Evolutionary conservation across 2,888 invertebrate genomes (phyloP).

Genomic region (Oscheius sp.): DNA sequence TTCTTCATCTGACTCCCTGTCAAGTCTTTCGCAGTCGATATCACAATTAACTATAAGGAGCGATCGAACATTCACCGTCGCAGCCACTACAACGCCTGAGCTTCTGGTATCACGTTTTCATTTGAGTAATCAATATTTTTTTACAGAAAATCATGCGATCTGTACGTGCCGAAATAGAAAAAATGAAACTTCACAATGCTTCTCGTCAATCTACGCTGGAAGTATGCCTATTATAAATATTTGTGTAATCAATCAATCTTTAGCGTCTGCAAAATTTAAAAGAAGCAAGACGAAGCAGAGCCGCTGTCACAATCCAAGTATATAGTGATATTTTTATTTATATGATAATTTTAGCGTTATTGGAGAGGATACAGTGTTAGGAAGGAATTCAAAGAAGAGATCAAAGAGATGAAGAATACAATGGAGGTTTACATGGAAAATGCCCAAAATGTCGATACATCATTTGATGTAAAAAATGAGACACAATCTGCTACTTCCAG

Average conservation of each 20-base stretch:
- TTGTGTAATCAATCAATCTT: too few relatives aligned
- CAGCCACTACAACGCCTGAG: too few relatives aligned
- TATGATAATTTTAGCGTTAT: not conserved
- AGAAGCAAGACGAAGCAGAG: not conserved
- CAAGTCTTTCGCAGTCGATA: too few relatives aligned
- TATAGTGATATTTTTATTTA: not conserved
- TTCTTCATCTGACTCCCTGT: too few relatives aligned
- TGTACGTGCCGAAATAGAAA: not conserved
- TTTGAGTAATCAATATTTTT: too few relatives aligned
- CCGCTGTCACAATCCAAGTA: slow-evolving; percentile 3
- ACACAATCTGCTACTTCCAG: not conserved
- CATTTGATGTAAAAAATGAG: not conserved
- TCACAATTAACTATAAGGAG: too few relatives aligned
- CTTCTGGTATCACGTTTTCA: too few relatives aligned
- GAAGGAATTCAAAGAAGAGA: not conserved
- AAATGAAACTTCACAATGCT: too few relatives aligned
- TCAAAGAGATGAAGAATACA: not conserved
- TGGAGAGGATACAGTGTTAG: slow-evolving; percentile 18
- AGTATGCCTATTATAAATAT: not conserved
- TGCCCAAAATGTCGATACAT: not conserved
- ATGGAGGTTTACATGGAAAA: not conserved
- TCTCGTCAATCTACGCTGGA: not conserved
- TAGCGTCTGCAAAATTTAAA: not conserved
- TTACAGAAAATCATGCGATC: not conserved
- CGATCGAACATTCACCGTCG: too few relatives aligned